Evolutionary conservation across 1,140 invertebrate genomes (phyloP).

Genomic region (Cecropterus lyciades): DNA sequence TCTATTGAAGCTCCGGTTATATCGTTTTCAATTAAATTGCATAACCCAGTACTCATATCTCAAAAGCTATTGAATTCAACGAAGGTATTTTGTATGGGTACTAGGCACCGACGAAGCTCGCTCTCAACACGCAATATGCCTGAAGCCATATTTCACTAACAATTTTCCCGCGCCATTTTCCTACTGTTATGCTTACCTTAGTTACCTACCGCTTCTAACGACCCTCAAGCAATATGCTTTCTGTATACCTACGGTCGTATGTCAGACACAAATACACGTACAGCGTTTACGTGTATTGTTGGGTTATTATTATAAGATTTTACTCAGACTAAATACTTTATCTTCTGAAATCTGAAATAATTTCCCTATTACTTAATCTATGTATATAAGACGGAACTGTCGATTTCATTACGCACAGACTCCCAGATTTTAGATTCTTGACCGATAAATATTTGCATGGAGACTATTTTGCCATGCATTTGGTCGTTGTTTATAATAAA

Average conservation of each 20-base stretch:
- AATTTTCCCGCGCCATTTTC: conserved; percentile 24
- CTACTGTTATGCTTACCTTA: conserved; percentile 10
- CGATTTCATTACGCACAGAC: too few species aligned
- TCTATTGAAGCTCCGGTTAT: conserved; percentile 6
- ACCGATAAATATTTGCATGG: too few species aligned
- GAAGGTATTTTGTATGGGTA: conserved; percentile 19
- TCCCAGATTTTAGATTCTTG: too few species aligned
- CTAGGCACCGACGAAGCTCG: conserved; percentile 27
- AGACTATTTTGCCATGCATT: too few species aligned
- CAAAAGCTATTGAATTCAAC: conserved; percentile 20
- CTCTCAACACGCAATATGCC: conserved; percentile 27
- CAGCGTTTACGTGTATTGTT: too few species aligned
- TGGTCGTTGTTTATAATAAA: too few species aligned
- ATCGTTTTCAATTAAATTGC: conserved; percentile 17
- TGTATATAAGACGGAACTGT: too few species aligned
- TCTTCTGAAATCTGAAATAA: too few species aligned
- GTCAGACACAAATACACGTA: background rate
- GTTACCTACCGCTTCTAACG: conserved; percentile 10
- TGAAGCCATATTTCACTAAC: conserved; percentile 32
- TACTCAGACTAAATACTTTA: too few species aligned
- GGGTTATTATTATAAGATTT: too few species aligned
- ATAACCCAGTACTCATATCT: conserved; percentile 5
- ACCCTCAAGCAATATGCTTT: conserved; percentile 11
- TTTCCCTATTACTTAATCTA: too few species aligned
- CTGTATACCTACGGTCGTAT: background rate